These are phyloP conservation scores for Pterocles burchelli DNA, from an alignment of 2,113 vertebrate genomes.

Conservation along the genomic window DNA sequence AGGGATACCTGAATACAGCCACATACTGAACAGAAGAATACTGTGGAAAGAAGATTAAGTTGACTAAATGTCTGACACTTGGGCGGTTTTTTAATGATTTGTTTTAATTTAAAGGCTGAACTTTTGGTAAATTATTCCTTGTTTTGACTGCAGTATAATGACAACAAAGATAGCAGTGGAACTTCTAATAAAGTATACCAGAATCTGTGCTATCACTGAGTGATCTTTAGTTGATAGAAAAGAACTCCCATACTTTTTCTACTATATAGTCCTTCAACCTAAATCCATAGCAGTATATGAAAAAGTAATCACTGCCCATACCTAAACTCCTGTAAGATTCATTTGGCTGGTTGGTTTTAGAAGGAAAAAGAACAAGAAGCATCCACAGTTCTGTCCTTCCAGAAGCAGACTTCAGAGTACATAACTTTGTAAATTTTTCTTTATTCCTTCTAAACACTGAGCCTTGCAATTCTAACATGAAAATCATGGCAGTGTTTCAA, in stretches of 20 bases:
- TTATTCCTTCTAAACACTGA: neutral
- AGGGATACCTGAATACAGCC: neutral
- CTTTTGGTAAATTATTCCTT: neutral
- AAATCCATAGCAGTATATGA: neutral
- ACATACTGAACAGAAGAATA: neutral
- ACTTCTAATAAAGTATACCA: neutral
- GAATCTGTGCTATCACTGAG: neutral
- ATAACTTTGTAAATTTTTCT: neutral
- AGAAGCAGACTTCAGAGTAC: neutral
- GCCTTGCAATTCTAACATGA: neutral
- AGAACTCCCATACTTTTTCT: neutral
- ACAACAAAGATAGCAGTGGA: neutral
- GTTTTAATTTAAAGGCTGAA: neutral
- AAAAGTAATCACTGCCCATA: neutral
- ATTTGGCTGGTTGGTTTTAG: neutral
- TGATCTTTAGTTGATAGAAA: neutral
- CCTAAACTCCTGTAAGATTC: neutral
- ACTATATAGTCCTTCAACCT: neutral
- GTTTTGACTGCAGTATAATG: neutral
- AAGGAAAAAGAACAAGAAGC: neutral
- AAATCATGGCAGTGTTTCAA: neutral
- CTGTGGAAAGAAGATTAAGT: neutral
- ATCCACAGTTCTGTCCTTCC: neutral
- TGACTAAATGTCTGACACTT: neutral
- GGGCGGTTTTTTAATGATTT: neutral